phyloP scores from a whole-genome alignment of 2,797 vertebrate species.

The Crocidura indochinensis region DNA sequence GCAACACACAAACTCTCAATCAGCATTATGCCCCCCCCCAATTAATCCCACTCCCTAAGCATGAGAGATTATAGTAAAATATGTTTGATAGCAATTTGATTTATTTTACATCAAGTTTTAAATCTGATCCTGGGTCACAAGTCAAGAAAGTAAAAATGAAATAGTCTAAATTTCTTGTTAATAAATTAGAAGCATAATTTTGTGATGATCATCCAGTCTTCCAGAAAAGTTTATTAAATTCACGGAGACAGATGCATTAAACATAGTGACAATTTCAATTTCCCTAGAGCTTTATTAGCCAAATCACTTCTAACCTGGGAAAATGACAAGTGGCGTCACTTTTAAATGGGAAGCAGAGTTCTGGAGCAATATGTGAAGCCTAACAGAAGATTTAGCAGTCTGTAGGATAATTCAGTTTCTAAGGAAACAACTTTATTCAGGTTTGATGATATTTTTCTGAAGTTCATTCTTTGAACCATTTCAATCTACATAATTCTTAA shows the following conservation, averaged over 20 bases:
- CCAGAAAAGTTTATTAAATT: conserved; percentile 84
- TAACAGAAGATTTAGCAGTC: neutral
- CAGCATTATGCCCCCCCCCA: neutral
- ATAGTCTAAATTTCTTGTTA: conserved; percentile 59
- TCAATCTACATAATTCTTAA: conserved; percentile 63
- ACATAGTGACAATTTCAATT: conserved; percentile 89
- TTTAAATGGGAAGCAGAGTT: conserved; percentile 72
- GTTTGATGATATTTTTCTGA: too few relatives aligned
- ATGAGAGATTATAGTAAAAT: neutral
- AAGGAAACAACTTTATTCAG: neutral
- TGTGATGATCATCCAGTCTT: conserved; percentile 78
- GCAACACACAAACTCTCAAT: neutral
- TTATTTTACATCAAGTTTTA: conserved; percentile 24
- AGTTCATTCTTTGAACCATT: neutral
- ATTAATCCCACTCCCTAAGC: neutral
- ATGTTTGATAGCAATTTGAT: neutral
- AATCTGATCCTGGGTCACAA: conserved; percentile 29
- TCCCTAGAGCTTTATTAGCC: conserved; percentile 88
- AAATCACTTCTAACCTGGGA: conserved; percentile 87
- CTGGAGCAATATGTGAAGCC: conserved; percentile 76
- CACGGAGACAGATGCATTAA: conserved; percentile 88
- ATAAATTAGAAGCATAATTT: conserved; percentile 85
- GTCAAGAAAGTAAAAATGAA: conserved; percentile 58
- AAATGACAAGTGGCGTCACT: conserved; percentile 85
- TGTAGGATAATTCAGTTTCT: conserved; percentile 34